Base-by-base conservation (phyloP, 2,797 vertebrate genomes). In the Pseudochaenichthys georgianus region DNA sequence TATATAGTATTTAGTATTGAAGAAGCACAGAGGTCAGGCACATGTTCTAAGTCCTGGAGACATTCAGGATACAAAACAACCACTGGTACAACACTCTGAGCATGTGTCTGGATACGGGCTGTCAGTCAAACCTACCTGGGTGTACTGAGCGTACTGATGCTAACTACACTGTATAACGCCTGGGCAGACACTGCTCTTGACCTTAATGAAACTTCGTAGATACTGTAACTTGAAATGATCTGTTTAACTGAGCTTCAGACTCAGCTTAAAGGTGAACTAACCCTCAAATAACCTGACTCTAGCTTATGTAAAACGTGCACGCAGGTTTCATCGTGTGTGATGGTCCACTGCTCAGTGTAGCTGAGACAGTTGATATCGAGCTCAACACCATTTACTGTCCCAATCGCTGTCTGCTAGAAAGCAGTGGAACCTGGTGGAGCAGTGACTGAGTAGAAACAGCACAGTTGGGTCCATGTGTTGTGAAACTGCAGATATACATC, bases 61-160 rank as follows among this genome's bases (percentile, higher is more conserved):
- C 15, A 12, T 45, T 80, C 51, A 62, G 63, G 73, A 38, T 82
- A 82, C 47, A 73, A 86, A 87, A 82, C 52, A 60, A 54, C 51
- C 52, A 80, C 60, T 3, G n/a, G 52, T 65, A 70, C 70, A 83
- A 55, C 55, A 63, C 65, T 74, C 34, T 47, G 51, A 73, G 19
- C 13, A 63, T 43, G 12, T 64, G 57, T 73, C 61, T 75, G 73
- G 34, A 48, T 81, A 80, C 77, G 72, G 38, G 15, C 23, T 55
- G 28, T 21, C 6, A 19, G 3, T 42, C 1, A 21, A 21, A 43
- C 21, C 6, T 3, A 13, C 38, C 38, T 21, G n/a, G 19, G n/a
- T 59, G 38, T 34, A 7, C 34, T 34, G 34, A 34, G 9, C 5
- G 16, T 13, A 13, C n/a, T n/a, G 28, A 2, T 17, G 13, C 23